phyloP scores from a whole-genome alignment of 2,797 vertebrate genomes.

The Platyrinchus mystaceus region DNA sequence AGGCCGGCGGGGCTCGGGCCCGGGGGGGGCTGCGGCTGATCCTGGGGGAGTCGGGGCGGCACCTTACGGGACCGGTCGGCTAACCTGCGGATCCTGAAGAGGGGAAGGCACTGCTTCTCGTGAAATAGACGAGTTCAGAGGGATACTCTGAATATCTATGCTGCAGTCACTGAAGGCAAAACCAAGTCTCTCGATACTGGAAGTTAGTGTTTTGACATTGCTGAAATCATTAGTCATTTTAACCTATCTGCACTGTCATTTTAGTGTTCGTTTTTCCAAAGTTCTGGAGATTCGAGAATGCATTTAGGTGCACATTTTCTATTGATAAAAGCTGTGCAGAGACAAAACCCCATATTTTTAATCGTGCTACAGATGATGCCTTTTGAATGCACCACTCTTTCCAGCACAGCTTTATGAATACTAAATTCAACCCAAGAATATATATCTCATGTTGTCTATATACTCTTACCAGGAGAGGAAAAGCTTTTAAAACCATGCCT shows the following conservation, averaged over 20 bases:
- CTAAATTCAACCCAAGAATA: not conserved
- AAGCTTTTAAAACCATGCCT: not conserved
- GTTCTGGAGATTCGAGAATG: not conserved
- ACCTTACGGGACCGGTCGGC: rapidly evolving
- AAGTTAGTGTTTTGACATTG: not conserved
- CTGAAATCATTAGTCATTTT: not conserved
- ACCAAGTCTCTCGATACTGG: not conserved
- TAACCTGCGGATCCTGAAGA: rapidly evolving
- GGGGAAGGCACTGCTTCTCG: rapidly evolving
- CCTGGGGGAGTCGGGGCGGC: not conserved
- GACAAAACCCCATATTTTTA: not conserved
- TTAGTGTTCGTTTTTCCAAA: not conserved
- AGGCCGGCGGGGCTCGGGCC: too few relatives aligned
- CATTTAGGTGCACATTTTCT: not conserved
- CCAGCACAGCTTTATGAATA: not conserved
- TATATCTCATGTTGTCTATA: not conserved
- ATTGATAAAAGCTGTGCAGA: not conserved
- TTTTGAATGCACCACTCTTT: not conserved
- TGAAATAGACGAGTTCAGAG: rapidly evolving
- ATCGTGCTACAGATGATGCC: not conserved
- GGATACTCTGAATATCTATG: rapidly evolving
- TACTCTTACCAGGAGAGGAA: not conserved
- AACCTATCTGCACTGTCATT: not conserved
- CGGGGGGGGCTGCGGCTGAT: not conserved
- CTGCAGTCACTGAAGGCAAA: not conserved